phyloP scores from a whole-genome alignment of 2,888 invertebrate genomes.

The Tridacna gigas region DNA sequence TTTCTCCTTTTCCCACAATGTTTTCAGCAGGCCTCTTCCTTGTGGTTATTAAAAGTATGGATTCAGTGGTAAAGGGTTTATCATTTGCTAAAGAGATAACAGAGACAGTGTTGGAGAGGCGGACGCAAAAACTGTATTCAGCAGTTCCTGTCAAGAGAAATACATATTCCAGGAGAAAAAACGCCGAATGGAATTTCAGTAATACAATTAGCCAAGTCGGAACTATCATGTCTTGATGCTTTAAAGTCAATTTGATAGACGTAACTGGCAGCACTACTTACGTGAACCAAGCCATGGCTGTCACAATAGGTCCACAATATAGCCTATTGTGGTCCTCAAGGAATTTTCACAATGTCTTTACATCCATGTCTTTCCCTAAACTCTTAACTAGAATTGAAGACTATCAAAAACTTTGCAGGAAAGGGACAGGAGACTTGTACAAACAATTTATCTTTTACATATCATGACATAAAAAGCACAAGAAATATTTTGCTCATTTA shows the following conservation, averaged over 20 bases:
- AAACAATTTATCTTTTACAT: too few relatives aligned
- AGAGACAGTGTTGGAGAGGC: too few relatives aligned
- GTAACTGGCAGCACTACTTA: conserved; percentile 22
- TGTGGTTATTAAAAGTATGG: not conserved
- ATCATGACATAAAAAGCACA: too few relatives aligned
- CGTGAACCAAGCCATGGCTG: not conserved
- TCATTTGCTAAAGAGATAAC: too few relatives aligned
- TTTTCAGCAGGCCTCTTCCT: not conserved
- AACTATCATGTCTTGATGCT: conserved; percentile 19
- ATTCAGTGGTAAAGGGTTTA: not conserved
- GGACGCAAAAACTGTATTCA: not conserved
- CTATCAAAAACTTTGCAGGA: not conserved
- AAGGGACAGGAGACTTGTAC: too few relatives aligned
- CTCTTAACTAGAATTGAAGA: too few relatives aligned
- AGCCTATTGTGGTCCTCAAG: not conserved
- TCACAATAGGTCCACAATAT: not conserved
- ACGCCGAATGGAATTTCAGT: conserved; percentile 16
- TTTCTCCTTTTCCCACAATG: conserved; percentile 17
- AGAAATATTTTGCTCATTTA: too few relatives aligned
- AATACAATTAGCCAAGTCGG: conserved; percentile 18
- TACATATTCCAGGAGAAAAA: conserved; percentile 16
- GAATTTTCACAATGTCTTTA: not conserved
- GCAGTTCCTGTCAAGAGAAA: not conserved
- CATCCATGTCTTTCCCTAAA: too few relatives aligned
- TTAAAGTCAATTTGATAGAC: conserved; percentile 6